These are phyloP conservation scores for Ondatra zibethicus DNA, from an alignment of 2,113 vertebrate genomes.

Conservation along the genomic window DNA sequence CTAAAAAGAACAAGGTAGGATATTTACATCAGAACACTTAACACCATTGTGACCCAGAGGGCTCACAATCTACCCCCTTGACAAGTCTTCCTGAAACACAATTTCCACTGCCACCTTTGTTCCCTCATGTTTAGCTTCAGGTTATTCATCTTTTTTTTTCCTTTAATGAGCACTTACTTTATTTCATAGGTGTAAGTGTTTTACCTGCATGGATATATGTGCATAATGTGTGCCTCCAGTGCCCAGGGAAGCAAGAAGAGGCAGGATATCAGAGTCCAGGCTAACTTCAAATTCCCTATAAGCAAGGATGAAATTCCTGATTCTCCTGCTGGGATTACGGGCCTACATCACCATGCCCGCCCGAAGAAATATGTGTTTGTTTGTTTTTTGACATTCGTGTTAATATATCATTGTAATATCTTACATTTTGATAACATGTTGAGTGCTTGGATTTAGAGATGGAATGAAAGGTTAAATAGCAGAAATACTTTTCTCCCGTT, in stretches of 20 bases:
- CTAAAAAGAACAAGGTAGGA: background rate
- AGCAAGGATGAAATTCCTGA: background rate
- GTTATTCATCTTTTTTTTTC: background rate
- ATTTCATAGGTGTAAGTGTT: background rate
- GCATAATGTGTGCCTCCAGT: background rate
- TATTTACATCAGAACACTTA: background rate
- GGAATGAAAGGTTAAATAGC: background rate
- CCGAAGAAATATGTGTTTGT: background rate
- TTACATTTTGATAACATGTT: background rate
- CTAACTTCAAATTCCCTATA: background rate
- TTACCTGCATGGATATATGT: background rate
- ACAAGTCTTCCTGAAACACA: constrained; percentile 14
- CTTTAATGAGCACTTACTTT: background rate
- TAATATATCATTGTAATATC: background rate
- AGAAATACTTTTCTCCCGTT: background rate
- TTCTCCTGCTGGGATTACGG: background rate
- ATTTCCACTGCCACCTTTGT: background rate
- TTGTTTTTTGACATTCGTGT: background rate
- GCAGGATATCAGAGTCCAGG: background rate
- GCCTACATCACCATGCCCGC: background rate
- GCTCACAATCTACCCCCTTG: background rate
- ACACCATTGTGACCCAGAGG: background rate
- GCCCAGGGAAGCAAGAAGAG: background rate
- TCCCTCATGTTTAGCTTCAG: background rate
- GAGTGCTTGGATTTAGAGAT: background rate